phyloP scores from a whole-genome alignment of 2,888 invertebrate genomes.

The Oscheius sp. region DNA sequence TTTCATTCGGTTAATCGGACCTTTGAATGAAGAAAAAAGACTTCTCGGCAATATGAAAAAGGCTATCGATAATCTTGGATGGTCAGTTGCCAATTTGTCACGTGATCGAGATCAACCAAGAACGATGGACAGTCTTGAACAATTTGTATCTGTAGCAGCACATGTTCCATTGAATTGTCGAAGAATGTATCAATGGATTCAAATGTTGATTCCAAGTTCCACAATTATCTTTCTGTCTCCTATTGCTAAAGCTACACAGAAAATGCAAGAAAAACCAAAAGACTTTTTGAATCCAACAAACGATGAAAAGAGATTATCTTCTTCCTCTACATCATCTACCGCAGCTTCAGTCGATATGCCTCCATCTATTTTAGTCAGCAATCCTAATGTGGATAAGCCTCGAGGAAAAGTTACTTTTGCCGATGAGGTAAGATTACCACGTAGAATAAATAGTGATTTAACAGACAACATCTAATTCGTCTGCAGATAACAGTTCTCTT shows the following conservation, averaged over 20 bases:
- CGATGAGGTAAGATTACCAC: conserved; percentile 37
- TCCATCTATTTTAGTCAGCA: conserved; percentile 37
- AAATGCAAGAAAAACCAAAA: background rate
- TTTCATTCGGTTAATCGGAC: conserved; percentile 35
- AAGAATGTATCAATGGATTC: conserved; percentile 88
- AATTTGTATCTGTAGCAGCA: conserved; percentile 85
- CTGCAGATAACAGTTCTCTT: conserved; percentile 26
- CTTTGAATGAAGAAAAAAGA: conserved; percentile 35
- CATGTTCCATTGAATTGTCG: conserved; percentile 86
- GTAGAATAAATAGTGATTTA: background rate
- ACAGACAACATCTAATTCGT: conserved; percentile 24
- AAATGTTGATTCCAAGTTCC: conserved; percentile 62
- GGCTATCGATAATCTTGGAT: conserved; percentile 81
- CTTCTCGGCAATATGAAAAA: conserved; percentile 75
- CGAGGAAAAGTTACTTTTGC: conserved; percentile 40
- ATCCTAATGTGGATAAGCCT: conserved; percentile 20
- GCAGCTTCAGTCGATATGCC: conserved; percentile 29
- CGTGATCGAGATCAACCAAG: conserved; percentile 72
- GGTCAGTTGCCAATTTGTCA: conserved; percentile 80
- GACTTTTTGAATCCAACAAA: background rate
- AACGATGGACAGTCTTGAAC: conserved; percentile 77
- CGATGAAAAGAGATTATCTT: conserved; percentile 31
- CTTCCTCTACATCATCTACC: conserved; percentile 39
- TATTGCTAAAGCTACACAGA: background rate
- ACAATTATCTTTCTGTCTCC: conserved; percentile 29